These are phyloP conservation scores for Xerus rutilus DNA, from an alignment of 2,797 vertebrate species.

Conservation along the genomic window DNA sequence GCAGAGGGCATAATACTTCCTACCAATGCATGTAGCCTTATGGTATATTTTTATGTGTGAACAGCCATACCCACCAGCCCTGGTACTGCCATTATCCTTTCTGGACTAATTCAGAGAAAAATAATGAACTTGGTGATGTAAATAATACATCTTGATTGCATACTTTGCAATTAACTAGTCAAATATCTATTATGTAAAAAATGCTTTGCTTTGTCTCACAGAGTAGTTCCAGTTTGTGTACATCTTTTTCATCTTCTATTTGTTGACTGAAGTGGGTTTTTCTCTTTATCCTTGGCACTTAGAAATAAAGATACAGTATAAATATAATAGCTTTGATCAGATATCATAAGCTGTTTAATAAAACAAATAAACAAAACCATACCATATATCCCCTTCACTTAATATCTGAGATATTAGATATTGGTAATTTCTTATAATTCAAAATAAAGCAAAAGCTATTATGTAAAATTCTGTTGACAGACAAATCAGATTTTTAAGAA, in stretches of 20 bases:
- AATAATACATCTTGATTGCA: not conserved
- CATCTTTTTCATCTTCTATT: not conserved
- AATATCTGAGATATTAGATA: not conserved
- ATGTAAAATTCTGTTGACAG: not conserved
- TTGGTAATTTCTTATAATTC: not conserved
- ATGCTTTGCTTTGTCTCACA: not conserved
- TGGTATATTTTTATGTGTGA: not conserved
- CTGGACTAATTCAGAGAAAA: not conserved
- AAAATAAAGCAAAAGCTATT: not conserved
- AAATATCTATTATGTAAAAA: not conserved
- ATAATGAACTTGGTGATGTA: not conserved
- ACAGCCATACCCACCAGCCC: not conserved
- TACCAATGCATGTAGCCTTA: not conserved
- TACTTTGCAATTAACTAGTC: not conserved
- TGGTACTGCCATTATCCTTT: not conserved
- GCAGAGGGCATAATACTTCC: not conserved
- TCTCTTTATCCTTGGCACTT: not conserved
- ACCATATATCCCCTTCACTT: not conserved
- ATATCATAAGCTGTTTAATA: not conserved
- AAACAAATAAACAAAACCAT: slow-evolving; percentile 15
- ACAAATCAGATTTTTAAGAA: not conserved
- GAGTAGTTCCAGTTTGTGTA: not conserved
- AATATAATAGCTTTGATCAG: not conserved
- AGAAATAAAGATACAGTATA: not conserved
- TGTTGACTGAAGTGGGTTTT: not conserved